These are phyloP conservation scores for Atractosteus spatula DNA, from an alignment of 2,113 vertebrate genomes.

Conservation along the genomic window DNA sequence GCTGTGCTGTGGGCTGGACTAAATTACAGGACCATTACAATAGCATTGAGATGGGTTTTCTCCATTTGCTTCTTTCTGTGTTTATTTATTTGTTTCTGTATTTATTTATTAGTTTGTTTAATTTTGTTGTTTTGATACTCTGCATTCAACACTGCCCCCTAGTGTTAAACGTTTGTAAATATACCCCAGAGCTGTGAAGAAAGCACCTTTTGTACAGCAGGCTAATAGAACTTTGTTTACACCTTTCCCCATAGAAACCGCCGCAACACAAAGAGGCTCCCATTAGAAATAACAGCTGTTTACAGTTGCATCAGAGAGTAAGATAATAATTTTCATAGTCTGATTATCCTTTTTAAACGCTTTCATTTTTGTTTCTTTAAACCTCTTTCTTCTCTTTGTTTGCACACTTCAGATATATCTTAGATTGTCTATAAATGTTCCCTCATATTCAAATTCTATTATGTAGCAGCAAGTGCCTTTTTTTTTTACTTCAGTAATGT, in stretches of 20 bases:
- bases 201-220: conserved; percentile 32
- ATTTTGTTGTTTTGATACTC: conserved; percentile 23
- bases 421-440: neutral
- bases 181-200: conserved; percentile 17
- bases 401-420: conserved; percentile 19
- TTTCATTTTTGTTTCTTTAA: conserved; percentile 17
- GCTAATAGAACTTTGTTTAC: conserved; percentile 60
- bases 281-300: conserved; percentile 69
- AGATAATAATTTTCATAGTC: conserved; percentile 48
- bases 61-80: conserved; percentile 66
- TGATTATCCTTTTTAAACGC: conserved; percentile 46
- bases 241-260: conserved; percentile 66
- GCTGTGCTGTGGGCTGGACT: conserved; percentile 25
- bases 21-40: conserved; percentile 11
- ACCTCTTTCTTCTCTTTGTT: conserved; percentile 55
- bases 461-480: neutral
- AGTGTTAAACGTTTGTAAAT: conserved; percentile 24
- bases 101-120: conserved; percentile 37
- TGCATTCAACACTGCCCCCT: conserved; percentile 33
- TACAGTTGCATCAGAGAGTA: conserved; percentile 77
- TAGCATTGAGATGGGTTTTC: conserved; percentile 21
- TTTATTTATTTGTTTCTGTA: conserved; percentile 48
- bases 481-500: no score
- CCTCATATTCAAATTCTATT: neutral
- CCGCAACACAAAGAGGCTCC: conserved; percentile 69